These are phyloP conservation scores for Gastracanthus pulcherrimus DNA, from an alignment of 2,888 invertebrate species.

Conservation along the genomic window DNA sequence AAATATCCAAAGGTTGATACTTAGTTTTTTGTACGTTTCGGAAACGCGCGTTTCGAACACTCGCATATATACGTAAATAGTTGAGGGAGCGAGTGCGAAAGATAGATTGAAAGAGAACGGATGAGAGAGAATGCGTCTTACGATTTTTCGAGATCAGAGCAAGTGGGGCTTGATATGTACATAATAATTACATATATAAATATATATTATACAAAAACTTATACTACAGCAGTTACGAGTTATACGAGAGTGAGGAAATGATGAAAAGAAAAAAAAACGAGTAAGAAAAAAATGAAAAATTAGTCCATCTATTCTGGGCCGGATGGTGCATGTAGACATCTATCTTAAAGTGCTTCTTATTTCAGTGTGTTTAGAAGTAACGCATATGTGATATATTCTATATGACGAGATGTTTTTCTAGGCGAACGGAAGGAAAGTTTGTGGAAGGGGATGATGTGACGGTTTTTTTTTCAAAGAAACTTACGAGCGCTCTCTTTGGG, in stretches of 20 bases:
- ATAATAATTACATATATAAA: slow-evolving; percentile 68
- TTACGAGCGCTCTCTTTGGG: slow-evolving; percentile 47
- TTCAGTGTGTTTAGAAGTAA: slow-evolving; percentile 78
- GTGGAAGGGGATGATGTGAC: slow-evolving; percentile 35
- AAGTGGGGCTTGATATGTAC: slow-evolving; percentile 70
- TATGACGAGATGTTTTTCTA: slow-evolving; percentile 74
- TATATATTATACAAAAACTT: slow-evolving; percentile 66
- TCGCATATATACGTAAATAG: slow-evolving; percentile 72
- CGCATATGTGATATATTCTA: slow-evolving; percentile 78
- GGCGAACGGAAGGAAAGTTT: slow-evolving; percentile 55
- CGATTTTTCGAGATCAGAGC: slow-evolving; percentile 55
- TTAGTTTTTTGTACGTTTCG: slow-evolving; percentile 68
- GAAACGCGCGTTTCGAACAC: slow-evolving; percentile 67
- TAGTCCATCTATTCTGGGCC: slow-evolving; percentile 73
- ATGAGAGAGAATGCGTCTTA: slow-evolving; percentile 55
- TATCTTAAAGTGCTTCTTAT: slow-evolving; percentile 78
- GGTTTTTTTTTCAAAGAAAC: slow-evolving; percentile 24
- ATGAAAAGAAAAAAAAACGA: slow-evolving; percentile 51
- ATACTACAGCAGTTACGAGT: slow-evolving; percentile 72
- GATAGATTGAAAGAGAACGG: slow-evolving; percentile 53
- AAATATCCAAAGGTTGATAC: slow-evolving; percentile 65
- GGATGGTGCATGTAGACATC: slow-evolving; percentile 76
- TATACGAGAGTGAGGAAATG: slow-evolving; percentile 63
- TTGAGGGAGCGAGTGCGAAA: slow-evolving; percentile 59
- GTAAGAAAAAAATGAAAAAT: slow-evolving; percentile 63